Evolutionary conservation across 2,797 vertebrate genomes (phyloP), one percentile per base, ranked within the genome.

Genomic region (Melanotaenia boesemani): DNA sequence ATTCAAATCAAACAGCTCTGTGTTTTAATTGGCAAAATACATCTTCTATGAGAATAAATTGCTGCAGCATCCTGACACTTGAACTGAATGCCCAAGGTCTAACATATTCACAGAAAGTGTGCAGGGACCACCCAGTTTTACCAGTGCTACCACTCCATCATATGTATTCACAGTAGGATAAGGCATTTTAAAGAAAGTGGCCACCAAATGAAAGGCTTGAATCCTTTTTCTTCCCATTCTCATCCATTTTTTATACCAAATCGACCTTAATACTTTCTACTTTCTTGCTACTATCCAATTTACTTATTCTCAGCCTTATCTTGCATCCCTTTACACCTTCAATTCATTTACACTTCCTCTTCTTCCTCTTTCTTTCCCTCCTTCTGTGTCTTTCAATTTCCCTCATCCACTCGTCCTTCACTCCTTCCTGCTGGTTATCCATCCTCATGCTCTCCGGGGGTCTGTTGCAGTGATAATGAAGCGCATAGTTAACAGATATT

Each of bases 401-500:
- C 72, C 83, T 88, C 90, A 88, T 92, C 88, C 89, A 88, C 81
- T 89, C 36, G 84, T 88, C 91, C 89, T 92, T 91, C 88, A 80
- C 30, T 91, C 59, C 82, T 85, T 70, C 61, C 82, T 69, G 68
- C 85, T 84, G 73, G 88, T 89, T 86, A 81, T 70, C 86, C 81
- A 56, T 87, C 83, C 79, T 72, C 37, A 0, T 72, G 71, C 82
- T 89, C 86, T 89, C 89, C 36, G n/a, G 82, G 90, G 87, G 80
- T 88, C 87, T 70, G 84, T 86, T 82, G 82, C 82, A 67, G 88
- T 76, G 86, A 91, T 94, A 93, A 93, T 90, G 90, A 90, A 90
- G 85, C 84, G 20, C 87, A 63, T 81, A 90, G 85, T 93, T 92
- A 92, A 88, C 91, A 89, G 90, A 93, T 92, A 93, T 91, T 90